Evolutionary conservation across 2,113 vertebrate species (phyloP), one percentile per base, ranked within the genome.

Genomic region (Ammospiza nelsoni): DNA sequence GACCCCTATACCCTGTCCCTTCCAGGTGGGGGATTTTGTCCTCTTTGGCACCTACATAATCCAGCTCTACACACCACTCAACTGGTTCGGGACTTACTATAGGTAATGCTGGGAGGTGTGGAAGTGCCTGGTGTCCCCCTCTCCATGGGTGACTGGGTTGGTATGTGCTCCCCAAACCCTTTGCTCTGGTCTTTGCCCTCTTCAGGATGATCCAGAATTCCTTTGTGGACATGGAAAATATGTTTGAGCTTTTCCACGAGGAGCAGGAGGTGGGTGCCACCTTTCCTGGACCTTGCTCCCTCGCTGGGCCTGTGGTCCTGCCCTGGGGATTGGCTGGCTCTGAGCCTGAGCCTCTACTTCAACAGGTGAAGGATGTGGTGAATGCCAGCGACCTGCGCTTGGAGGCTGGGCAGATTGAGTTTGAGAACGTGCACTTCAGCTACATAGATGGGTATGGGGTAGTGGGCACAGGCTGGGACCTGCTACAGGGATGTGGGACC

Each of bases 41-140:
- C 98, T 99, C 13, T 99, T 99, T 12, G 98, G 99, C 28, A 99
- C 99, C 10, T 99, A 99, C 75, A 99, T 99, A 95, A 99, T 99
- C 92, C 99, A 99, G 82, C 97, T 99, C 24, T 99, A 99, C 96
- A 99, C 98, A 0, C 99, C 99, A 0, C 99, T 99, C 87, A 99
- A 99, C 98, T 99, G 99, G 99, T 99, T 99, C 9, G 99, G 99
- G 8, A 99, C 99, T 66, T 99, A 99, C 94, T 99, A 99, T 97
- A 99, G 99, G 99, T 99, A 94, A 97, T 12, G 4, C 55, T 48
- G 52, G 62, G 48, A 89, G 16, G 5, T 37, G 25, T 8, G 24
- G 31, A 59, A 19, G 12, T 67, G 22, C 58, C 8, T 17, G 12
- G 27, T 12, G 5, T 63, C 27, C 27, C 33, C 15, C 29, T 66